These are phyloP conservation scores for Drosophila neotestacea DNA, from an alignment of 2,888 invertebrate species.

Conservation along the genomic window DNA sequence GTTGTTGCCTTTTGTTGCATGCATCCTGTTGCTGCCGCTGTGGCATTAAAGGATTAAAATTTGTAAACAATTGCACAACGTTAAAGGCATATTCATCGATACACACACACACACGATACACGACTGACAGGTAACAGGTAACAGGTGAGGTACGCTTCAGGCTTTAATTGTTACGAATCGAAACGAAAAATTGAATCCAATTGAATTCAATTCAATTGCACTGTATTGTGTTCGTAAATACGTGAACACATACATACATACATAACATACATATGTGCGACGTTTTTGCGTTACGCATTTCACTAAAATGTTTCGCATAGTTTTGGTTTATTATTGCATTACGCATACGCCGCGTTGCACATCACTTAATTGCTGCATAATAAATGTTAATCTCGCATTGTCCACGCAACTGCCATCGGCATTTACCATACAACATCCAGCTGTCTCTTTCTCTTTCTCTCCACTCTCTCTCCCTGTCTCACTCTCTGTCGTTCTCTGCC, in stretches of 20 bases:
- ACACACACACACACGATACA: neutral
- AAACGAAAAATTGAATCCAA: constrained; percentile 1
- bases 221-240: neutral
- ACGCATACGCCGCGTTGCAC: constrained; percentile 39
- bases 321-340: constrained; percentile 40
- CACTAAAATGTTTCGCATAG: constrained; percentile 13
- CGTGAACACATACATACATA: too few relatives aligned
- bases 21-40: constrained; percentile 28
- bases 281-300: constrained; percentile 2
- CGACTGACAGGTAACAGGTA: neutral
- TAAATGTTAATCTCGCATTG: constrained; percentile 54
- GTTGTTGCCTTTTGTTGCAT: constrained; percentile 9
- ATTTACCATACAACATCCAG: constrained; percentile 3
- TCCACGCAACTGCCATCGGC: constrained; percentile 9
- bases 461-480: neutral
- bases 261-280: neutral
- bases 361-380: constrained; percentile 56
- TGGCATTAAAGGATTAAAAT: constrained; percentile 48
- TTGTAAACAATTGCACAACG: constrained; percentile 41
- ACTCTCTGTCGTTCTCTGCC: neutral
- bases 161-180: constrained; percentile 10
- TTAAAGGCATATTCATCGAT: constrained; percentile 24
- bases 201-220: neutral
- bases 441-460: neutral
- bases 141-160: constrained; percentile 1